Percentiles rank a stretch among this genome's conserved stretches.
Evolutionary conservation across 2,797 vertebrate genomes (phyloP).

Genomic region (Myotis pilosus): DNA sequence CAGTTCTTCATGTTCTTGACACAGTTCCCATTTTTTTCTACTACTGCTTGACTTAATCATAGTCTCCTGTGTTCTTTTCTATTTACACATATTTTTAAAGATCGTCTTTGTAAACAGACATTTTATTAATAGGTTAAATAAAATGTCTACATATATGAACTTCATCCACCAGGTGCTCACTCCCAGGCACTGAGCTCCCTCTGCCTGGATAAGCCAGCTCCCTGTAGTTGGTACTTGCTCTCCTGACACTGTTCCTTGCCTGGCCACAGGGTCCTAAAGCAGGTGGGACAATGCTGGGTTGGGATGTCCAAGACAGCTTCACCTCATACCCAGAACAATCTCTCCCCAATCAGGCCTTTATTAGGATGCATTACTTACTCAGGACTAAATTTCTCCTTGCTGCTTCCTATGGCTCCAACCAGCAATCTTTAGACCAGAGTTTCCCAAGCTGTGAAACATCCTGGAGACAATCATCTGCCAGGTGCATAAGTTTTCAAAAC

Average conservation of each 20-base stretch:
- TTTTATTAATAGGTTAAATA: not conserved
- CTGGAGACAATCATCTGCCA: not conserved
- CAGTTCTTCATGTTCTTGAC: not conserved
- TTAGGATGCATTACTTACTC: not conserved
- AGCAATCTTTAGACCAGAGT: not conserved
- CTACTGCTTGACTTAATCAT: not conserved
- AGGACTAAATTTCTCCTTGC: not conserved
- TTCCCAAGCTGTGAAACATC: not conserved
- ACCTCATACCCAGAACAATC: not conserved
- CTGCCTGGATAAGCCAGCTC: not conserved
- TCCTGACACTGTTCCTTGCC: not conserved
- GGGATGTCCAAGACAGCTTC: not conserved
- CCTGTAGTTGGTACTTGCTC: not conserved
- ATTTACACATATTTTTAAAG: not conserved
- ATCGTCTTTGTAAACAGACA: not conserved
- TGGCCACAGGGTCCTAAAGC: not conserved
- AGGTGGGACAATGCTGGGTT: not conserved
- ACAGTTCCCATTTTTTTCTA: not conserved
- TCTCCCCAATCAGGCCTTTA: not conserved
- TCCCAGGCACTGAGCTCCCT: not conserved
- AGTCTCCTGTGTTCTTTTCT: not conserved
- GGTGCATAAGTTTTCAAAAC: not conserved
- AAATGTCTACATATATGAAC: not conserved
- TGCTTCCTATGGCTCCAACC: not conserved
- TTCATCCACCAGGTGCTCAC: not conserved